Percentiles rank a stretch among this genome's conserved stretches.
phyloP scores from a whole-genome alignment of 1,140 invertebrate species.

The Drosophila mayri region DNA sequence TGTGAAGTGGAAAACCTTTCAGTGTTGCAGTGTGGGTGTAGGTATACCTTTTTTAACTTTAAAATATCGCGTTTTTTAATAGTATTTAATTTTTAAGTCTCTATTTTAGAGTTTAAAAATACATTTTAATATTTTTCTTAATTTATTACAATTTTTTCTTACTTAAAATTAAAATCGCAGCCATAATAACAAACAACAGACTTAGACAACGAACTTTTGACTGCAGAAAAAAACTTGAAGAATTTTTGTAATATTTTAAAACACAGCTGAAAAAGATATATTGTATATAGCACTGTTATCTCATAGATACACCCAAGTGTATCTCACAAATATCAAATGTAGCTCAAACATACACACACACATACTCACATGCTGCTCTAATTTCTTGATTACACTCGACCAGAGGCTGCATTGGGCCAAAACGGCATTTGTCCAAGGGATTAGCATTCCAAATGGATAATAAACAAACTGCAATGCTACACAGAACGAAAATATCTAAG shows the following conservation, averaged over 20 bases:
- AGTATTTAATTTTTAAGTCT: no score
- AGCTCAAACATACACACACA: slow-evolving; percentile 11
- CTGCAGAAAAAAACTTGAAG: no score
- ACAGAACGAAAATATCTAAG: not conserved
- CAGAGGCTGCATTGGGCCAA: slow-evolving; percentile 40
- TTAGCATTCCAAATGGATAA: slow-evolving; percentile 64
- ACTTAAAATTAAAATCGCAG: no score
- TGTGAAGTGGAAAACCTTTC: slow-evolving; percentile 45
- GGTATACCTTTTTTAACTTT: no score
- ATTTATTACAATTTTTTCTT: no score
- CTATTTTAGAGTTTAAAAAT: no score
- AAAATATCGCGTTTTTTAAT: no score
- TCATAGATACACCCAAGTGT: slow-evolving; percentile 33
- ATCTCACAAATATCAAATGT: slow-evolving; percentile 22
- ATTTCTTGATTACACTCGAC: slow-evolving; percentile 76
- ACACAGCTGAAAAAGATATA: not conserved
- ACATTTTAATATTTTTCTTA: no score
- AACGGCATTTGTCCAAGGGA: slow-evolving; percentile 60
- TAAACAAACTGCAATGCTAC: slow-evolving; percentile 53
- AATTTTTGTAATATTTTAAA: no score
- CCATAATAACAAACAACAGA: slow-evolving; percentile 45
- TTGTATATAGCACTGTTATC: slow-evolving; percentile 31
- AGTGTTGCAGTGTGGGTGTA: slow-evolving; percentile 17
- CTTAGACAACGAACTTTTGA: slow-evolving; percentile 61
- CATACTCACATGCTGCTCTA: slow-evolving; percentile 51